Conservation (phyloP, 2,113 vertebrate genomes). For the Seriola aureovittata region DNA sequence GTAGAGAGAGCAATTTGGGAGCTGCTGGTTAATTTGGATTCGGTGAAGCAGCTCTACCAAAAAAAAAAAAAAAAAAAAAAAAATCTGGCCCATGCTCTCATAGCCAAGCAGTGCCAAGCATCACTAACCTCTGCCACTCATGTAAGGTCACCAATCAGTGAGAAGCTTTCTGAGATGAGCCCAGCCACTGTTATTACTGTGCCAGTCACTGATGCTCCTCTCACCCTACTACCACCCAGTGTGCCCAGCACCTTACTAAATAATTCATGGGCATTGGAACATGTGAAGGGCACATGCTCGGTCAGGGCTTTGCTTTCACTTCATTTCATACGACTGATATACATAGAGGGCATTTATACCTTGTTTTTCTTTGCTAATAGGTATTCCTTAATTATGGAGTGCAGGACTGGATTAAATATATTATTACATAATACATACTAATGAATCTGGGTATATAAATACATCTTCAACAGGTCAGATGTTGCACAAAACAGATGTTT, state of each 20-base stretch:
- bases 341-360: conserved; percentile 17
- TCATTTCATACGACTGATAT: conserved; percentile 15
- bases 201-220: conserved; percentile 61
- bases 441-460: neutral
- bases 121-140: conserved; percentile 52
- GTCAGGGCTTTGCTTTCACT: conserved; percentile 40
- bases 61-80: conserved; percentile 5
- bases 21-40: conserved; percentile 60
- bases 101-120: conserved; percentile 21
- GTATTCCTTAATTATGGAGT: neutral
- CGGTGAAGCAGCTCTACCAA: neutral
- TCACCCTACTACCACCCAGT: conserved; percentile 53
- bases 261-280: conserved; percentile 69
- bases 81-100: neutral
- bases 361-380: neutral
- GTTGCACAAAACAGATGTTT: conserved; percentile 1
- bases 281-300: conserved; percentile 66
- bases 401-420: neutral
- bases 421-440: neutral
- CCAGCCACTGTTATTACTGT: conserved; percentile 59
- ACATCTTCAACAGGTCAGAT: neutral
- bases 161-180: conserved; percentile 46
- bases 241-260: conserved; percentile 68
- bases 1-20: conserved; percentile 53
- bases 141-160: conserved; percentile 69